Base-by-base conservation (phyloP, 2,113 vertebrate genomes). In the Taxidea taxus region DNA sequence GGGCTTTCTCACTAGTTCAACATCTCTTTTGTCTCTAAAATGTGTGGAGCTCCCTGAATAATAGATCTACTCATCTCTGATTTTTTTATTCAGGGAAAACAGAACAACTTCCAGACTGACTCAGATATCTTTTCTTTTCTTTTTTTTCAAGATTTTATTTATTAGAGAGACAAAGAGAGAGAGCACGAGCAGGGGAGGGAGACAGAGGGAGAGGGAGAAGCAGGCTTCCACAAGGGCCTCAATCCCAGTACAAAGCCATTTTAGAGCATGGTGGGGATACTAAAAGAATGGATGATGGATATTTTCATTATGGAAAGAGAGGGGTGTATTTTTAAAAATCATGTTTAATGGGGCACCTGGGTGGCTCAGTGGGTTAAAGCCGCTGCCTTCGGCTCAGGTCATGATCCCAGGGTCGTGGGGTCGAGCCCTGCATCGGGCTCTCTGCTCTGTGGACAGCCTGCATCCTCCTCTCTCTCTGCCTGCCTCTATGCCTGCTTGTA, bases 1-100 rank as follows among this genome's bases (percentile, higher is more conserved):
- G 72, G 70, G 29, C 66, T 56, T 87, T 34, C 84, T 37, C 21
- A 47, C 49, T 72, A 70, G 42, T 34, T 49, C 77, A 42, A 2
- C 23, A 18, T 86, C 77, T 96, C 62, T 51, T 91, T 83, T 77
- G n/a, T 89, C 49, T 92, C n/a, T 84, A 75, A 78, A 82, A 74
- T 62, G 39, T 86, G 23, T 21, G 39, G 4, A n/a, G 13, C 47
- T 70, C 47, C 49, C 12, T 60, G 16, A 90, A 21, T 64, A 68
- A n/a, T 16, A 60, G 27, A n/a, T 80, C 18, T 90, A 37, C 42
- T 25, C 39, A n/a, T 39, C 39, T 77, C 80, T 86, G 39, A 31
- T 37, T 66, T 90, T 75, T 47, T 80, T 39, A 31, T 60, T 72
- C 21, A 62, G 60, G 37, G 70, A 89, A 84, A 49, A 20, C 72